Base-by-base conservation (phyloP, 2,113 vertebrate species). In the Thryonomys swinderianus region DNA sequence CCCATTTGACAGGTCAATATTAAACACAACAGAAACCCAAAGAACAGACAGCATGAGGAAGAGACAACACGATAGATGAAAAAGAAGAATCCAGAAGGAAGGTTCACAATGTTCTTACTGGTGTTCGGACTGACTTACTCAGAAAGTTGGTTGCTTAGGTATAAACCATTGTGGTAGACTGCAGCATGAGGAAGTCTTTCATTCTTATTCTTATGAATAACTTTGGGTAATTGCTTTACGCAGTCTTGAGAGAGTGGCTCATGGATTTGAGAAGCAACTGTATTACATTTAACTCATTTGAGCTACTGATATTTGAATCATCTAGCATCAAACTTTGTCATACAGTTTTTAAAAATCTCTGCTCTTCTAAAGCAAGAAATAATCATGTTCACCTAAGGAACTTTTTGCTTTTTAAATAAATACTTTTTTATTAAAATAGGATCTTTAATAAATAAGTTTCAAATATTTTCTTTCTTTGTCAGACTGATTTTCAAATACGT, bases 391-490 rank as follows among this genome's bases (percentile, higher is more conserved):
- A 64, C 20, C 48, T 90, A 76, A 79, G n/a, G 55, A 42, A 94
- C 2, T 69, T 90, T 89, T 88, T 88, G 62, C 25, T 37, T 94
- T 78, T 42, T 94, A 93, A 88, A 95, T 94, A 55, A 85, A 74
- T 1, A 16, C 17, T 57, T 18, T 57, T 57, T 57, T 18, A 57
- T 57, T 57, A 57, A 57, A 57, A 57, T 4, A 57, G 17, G 17
- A 57, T 4, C 2, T 57, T 57, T 57, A 57, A 57, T 57, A 55
- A 55, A 55, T 55, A 20, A 18, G 16, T 57, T 57, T 57, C 34
- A 91, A 88, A 78, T 94, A 86, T 73, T 93, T 87, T 92, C 66
- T 78, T 91, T 89, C 55, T 83, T 74, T 81, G 61, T 92, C 73
- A 87, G 3, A 37, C 25, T 83, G 37, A 82, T 90, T 94, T 95